These are phyloP conservation scores for Sialis fuliginosa DNA, from an alignment of 2,888 invertebrate genomes.

Conservation along the genomic window DNA sequence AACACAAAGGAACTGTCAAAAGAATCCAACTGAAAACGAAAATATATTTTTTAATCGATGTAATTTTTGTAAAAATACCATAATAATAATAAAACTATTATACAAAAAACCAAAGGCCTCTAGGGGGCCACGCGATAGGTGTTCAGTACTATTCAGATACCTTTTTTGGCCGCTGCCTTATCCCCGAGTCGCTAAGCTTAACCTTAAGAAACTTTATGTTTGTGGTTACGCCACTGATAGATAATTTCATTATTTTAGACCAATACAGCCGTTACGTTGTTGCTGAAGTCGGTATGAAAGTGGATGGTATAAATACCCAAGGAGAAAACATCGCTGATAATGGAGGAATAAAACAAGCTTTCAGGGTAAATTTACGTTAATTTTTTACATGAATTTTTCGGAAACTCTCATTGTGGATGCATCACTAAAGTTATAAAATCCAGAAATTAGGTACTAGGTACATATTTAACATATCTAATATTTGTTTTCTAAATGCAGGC, in stretches of 20 bases:
- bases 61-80: no score
- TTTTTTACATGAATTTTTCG: conserved; percentile 2
- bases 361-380: conserved; percentile 23
- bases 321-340: conserved; percentile 96
- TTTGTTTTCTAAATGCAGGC: conserved; percentile 34
- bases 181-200: no score
- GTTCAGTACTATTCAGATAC: no score
- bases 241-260: conserved; percentile 24
- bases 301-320: conserved; percentile 63
- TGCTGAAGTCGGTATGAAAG: conserved; percentile 55
- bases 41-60: no score
- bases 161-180: no score
- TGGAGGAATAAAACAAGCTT: conserved; percentile 87
- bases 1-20: no score
- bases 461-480: not conserved
- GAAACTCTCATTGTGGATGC: not conserved
- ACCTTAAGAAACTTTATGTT: no score
- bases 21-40: no score
- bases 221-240: no score
- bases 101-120: no score
- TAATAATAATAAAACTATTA: no score
- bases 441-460: not conserved
- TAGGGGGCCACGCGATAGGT: no score
- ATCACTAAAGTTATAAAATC: not conserved
- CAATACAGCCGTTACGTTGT: conserved; percentile 74